Conservation (phyloP, 2,113 vertebrate species). For the Pavo muticus region DNA sequence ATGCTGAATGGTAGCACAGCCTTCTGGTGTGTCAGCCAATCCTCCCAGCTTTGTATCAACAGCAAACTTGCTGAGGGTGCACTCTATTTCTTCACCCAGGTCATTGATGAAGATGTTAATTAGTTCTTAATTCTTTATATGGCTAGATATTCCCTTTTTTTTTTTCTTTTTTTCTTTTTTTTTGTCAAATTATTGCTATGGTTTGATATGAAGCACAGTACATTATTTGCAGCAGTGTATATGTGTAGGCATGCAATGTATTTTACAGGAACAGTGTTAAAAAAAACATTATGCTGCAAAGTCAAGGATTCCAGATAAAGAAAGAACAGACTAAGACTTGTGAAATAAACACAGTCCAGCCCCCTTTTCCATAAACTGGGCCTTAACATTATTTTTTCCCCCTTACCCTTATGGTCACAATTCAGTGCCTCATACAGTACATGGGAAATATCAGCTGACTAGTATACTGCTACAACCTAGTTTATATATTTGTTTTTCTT, state of each 20-base stretch:
- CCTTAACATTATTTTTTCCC: not conserved
- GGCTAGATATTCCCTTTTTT: not conserved
- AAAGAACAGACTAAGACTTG: not conserved
- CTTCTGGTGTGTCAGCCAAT: too few relatives aligned
- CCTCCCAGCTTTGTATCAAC: too few relatives aligned
- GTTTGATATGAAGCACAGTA: not conserved
- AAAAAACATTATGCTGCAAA: not conserved
- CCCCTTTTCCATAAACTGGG: not conserved
- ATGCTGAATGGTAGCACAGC: too few relatives aligned
- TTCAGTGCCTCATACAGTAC: not conserved
- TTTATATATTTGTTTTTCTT: not conserved
- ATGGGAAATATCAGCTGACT: not conserved
- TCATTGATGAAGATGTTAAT: too few relatives aligned
- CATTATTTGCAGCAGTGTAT: not conserved
- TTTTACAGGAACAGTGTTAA: not conserved
- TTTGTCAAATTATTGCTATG: not conserved
- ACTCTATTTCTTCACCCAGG: too few relatives aligned
- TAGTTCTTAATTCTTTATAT: not conserved
- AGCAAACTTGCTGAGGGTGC: too few relatives aligned
- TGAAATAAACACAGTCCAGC: not conserved
- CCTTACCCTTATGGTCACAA: accelerated
- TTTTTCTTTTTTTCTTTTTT: not conserved
- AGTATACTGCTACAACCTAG: not conserved
- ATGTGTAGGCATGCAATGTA: not conserved
- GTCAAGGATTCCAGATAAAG: not conserved